Evolutionary conservation across 2,888 invertebrate species (phyloP).

Genomic region (Leptinotarsa rubiginosa): DNA sequence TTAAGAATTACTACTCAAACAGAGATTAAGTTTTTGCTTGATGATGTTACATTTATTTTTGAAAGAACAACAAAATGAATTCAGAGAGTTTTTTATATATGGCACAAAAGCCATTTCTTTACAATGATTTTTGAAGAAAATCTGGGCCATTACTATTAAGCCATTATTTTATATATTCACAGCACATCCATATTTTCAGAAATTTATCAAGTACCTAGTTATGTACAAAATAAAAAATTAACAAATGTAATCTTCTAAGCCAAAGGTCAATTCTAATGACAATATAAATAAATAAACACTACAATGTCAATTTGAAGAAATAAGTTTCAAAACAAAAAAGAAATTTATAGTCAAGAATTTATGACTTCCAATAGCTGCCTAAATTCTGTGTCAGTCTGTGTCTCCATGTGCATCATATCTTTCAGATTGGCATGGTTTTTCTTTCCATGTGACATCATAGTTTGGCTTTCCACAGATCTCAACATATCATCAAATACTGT

Average conservation of each 20-base stretch:
- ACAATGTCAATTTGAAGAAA: not conserved
- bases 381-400: slow-evolving; percentile 68
- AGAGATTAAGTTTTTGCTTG: too few relatives aligned
- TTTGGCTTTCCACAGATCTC: slow-evolving; percentile 73
- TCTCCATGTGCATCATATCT: slow-evolving; percentile 68
- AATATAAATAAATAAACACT: not conserved
- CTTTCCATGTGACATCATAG: slow-evolving; percentile 60
- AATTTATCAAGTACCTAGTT: not conserved
- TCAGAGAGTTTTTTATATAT: too few relatives aligned
- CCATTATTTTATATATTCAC: not conserved
- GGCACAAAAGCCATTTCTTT: not conserved
- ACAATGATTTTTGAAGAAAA: not conserved
- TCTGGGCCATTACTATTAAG: not conserved
- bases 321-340: slow-evolving; percentile 35
- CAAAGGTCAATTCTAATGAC: not conserved
- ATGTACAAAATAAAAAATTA: not conserved
- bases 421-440: slow-evolving; percentile 48
- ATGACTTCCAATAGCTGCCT: slow-evolving; percentile 63
- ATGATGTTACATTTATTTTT: too few relatives aligned
- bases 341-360: slow-evolving; percentile 63
- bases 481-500: slow-evolving; percentile 70
- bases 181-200: slow-evolving; percentile 3
- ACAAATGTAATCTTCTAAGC: not conserved
- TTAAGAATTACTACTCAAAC: too few relatives aligned
- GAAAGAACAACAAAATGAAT: not conserved